phyloP scores from a whole-genome alignment of 92 coral and sea anemone genomes.

The Zoanthus solanderi region DNA sequence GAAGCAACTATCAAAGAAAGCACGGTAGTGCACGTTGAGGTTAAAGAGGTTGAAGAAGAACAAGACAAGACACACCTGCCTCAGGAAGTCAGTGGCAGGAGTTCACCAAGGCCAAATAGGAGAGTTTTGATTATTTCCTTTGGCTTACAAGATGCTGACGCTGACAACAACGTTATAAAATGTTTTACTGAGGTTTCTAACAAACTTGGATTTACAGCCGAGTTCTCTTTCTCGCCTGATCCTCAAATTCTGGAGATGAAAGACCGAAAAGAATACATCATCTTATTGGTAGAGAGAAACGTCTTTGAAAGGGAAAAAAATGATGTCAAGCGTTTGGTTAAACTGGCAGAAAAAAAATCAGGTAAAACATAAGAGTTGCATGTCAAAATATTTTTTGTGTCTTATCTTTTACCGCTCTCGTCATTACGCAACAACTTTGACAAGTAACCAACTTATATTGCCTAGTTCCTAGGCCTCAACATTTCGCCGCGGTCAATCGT shows the following conservation, averaged over 20 bases:
- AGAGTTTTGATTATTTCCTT: background rate
- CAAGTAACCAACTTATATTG: no score
- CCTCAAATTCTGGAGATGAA: background rate
- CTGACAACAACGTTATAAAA: no score
- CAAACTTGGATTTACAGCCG: background rate
- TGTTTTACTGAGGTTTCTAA: background rate
- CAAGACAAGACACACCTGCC: background rate
- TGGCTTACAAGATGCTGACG: background rate
- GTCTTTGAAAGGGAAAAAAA: conserved; percentile 8
- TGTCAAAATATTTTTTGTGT: background rate
- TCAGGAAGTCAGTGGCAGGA: background rate
- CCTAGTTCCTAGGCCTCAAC: no score
- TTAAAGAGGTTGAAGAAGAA: background rate
- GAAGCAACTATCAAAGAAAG: background rate
- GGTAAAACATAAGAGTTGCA: background rate
- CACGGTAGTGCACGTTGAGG: background rate
- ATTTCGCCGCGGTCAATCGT: no score
- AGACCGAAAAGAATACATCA: background rate
- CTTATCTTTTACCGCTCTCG: no score
- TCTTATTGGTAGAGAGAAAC: background rate
- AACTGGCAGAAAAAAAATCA: background rate
- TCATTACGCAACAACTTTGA: no score
- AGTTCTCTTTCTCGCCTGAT: background rate
- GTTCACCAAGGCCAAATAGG: background rate
- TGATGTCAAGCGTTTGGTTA: background rate